Evolutionary conservation across 2,888 invertebrate genomes (phyloP), one percentile per base, ranked within the genome.

Genomic region (Hirudinaria manillensis): DNA sequence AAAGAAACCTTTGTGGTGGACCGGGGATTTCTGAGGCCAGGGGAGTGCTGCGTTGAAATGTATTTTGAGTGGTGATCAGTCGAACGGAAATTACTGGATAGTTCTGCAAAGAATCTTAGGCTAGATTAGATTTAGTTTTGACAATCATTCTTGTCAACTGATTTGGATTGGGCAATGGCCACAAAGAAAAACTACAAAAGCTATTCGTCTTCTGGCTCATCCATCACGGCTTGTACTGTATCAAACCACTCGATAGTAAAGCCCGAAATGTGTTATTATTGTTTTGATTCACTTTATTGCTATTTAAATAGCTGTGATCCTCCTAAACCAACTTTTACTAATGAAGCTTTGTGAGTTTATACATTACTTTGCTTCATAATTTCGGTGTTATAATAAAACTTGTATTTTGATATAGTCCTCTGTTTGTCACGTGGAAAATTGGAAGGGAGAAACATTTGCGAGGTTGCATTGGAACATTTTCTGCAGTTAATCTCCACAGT

Each of bases 401-500:
- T 68, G 45, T 38, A 24, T 74, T 32, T 24, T 76, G 55, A 74
- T 77, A 36, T 80, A 85, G 85, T 79, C 99, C 99, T 75, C 89
- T 99, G 84, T 99, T 99, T 88, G 99, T 99, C 80, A 99, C 99
- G 78, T 99, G 99, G 99, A 93, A 94, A 87, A 94, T 94, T 84
- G 99, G 98, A 74, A 91, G 93, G 84, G 96, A 96, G 84, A 91
- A 93, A 83, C 90, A 94, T 79, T 89, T 99, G 78, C 90, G 99
- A 79, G 99, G 99, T 72, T 99, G 99, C 87, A 99, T 99, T 84
- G 99, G 99, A 77, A 99, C 99, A 71, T 99, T 99, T 86, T 94
- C 93, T 86, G 93, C 95, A 75, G 93, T 96, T 91, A 93, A 92
- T 85, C 89, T 98, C 83, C 96, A 97, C 85, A 90, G 91, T 84